Conservation (phyloP, 2,113 vertebrate genomes). For the Leptobrachium ailaonicum region DNA sequence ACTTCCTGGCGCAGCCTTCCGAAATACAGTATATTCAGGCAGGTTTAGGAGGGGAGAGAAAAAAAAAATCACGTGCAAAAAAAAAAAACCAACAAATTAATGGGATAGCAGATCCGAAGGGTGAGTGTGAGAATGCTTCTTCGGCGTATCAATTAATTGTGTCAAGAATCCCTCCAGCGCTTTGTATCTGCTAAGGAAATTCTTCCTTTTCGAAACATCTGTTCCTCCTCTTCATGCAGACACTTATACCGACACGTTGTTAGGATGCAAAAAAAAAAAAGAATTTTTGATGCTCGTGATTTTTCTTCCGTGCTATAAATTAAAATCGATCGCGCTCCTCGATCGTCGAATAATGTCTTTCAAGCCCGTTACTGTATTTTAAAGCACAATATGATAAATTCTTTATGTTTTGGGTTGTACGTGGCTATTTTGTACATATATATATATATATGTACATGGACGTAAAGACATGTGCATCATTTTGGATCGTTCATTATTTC, state of each 20-base stretch:
- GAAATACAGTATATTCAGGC: not conserved
- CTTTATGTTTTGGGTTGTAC: not conserved
- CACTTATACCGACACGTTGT: not conserved
- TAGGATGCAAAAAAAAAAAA: slow-evolving; percentile 12
- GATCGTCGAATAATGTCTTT: not conserved
- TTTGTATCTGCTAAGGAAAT: slow-evolving; percentile 1
- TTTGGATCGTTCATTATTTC: slow-evolving; percentile 4
- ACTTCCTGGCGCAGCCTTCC: slow-evolving; percentile 36
- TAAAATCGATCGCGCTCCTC: not conserved
- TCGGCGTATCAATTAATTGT: slow-evolving; percentile 12
- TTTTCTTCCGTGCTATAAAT: slow-evolving; percentile 1
- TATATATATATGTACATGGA: not conserved
- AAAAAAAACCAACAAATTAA: slow-evolving; percentile 6
- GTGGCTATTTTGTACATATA: not conserved
- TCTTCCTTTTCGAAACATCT: slow-evolving; percentile 18
- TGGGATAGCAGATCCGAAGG: slow-evolving; percentile 1
- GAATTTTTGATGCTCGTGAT: not conserved
- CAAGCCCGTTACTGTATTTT: not conserved
- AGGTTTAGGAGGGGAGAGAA: slow-evolving; percentile 3
- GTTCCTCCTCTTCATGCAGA: not conserved
- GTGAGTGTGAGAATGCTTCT: slow-evolving; percentile 2
- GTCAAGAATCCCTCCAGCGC: slow-evolving; percentile 1
- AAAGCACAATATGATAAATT: too few relatives aligned
- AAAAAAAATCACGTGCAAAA: slow-evolving; percentile 5
- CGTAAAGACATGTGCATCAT: not conserved